Base-by-base conservation (phyloP, 2,113 vertebrate genomes). In the Desmodus rotundus region DNA sequence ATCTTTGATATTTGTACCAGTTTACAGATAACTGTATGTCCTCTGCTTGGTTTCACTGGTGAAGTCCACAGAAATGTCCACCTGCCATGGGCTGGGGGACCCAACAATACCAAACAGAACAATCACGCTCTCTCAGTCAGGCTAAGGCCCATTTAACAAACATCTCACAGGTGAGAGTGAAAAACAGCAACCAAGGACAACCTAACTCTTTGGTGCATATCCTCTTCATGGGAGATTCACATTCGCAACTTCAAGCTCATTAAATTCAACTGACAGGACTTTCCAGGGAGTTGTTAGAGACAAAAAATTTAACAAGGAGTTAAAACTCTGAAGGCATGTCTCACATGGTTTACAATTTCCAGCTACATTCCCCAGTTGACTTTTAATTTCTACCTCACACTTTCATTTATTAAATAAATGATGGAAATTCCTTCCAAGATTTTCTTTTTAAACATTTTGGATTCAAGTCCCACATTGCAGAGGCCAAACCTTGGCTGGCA, bases 361-460 rank as follows among this genome's bases (percentile, higher is more conserved):
- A 72, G 92, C 5, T 82, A 77, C 89, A 95, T 56, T 97, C 84
- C 50, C 45, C 73, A 81, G 38, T 43, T 78, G 38, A 97, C 22
- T 77, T 58, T 95, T 89, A 94, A 97, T 91, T 73, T 70, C 26
- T 19, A 87, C 45, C 81, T 96, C 87, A 87, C 56, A 67, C 72
- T 26, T 5, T 93, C 83, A 92, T 94, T 89, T n/a, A 94, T 87
- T 93, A 93, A 58, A 52, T 94, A 95, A 87, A 97, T 91, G 65
- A 87, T 43, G 58, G 31, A 93, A 80, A 96, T 94, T 94, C 87
- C 85, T 96, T 89, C 96, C 38, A 47, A 94, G 91, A 94, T 91
- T 95, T 96, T 95, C 88, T 94, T 87, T 93, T 96, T 82, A 97
- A 97, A 96, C 95, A 84, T 87, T 93, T 96, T 89, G 50, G 83